Evolutionary conservation across 2,797 vertebrate genomes (phyloP).

Genomic region (Clarias platycephalus): DNA sequence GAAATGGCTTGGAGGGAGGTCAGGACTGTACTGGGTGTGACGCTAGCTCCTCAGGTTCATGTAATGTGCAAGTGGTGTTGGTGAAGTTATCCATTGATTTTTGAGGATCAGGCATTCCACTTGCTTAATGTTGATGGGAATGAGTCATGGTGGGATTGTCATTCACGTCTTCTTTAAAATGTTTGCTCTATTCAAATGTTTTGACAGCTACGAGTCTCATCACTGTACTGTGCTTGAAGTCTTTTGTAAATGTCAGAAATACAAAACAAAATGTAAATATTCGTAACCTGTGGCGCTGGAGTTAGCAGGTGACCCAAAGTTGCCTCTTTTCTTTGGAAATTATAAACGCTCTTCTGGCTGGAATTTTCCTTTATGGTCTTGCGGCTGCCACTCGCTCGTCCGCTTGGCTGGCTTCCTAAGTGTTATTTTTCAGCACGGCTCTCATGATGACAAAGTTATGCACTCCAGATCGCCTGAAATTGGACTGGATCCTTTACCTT

Average conservation of each 20-base stretch:
- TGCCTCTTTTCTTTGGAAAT: constrained; percentile 20
- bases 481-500: constrained; percentile 66
- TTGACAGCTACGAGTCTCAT: too few species aligned
- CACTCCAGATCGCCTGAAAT: constrained; percentile 67
- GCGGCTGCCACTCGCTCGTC: constrained; percentile 61
- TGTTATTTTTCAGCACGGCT: constrained; percentile 72
- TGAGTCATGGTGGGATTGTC: too few species aligned
- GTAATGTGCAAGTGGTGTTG: too few species aligned
- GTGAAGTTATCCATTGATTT: too few species aligned
- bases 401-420: constrained; percentile 56
- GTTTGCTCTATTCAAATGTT: too few species aligned
- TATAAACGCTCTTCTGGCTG: constrained; percentile 51
- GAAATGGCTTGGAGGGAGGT: too few species aligned
- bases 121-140: too few species aligned
- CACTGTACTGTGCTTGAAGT: too few species aligned
- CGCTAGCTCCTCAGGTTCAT: too few species aligned
- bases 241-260: not conserved
- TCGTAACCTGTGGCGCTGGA: not conserved
- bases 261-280: not conserved
- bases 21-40: too few species aligned
- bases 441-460: constrained; percentile 73
- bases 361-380: constrained; percentile 70
- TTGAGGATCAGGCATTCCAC: too few species aligned
- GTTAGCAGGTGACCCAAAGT: not conserved
- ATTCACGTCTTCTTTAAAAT: too few species aligned